Base-by-base conservation (phyloP, 2,888 invertebrate species). In the Hyposoter dolosus region DNA sequence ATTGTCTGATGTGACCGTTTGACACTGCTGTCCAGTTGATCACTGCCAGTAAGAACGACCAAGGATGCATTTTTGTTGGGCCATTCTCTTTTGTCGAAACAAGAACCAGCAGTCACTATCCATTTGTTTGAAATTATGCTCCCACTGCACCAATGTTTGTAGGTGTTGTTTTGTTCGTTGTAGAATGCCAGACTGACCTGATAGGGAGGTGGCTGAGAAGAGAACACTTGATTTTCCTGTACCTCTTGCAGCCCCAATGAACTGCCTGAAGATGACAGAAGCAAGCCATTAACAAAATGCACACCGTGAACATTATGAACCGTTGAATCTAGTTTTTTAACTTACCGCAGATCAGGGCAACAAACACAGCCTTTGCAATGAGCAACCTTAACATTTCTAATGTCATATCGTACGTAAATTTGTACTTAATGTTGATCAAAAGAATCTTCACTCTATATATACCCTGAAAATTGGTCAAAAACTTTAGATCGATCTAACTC, bases 351-450 rank as follows among this genome's bases (percentile, higher is more conserved):
- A 28, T 53, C 32, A 35, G 12, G 12, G 71, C 71, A 23, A 32
- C 15, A 9, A 72, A 35, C 35, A 53, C 7, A n/a, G 6, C n/a
- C 0, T n/a, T 50, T 19, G 50, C 28, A n/a, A 53, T 12, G 32
- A 72, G 4, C n/a, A 72, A 53, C 35, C 45, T 72, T 1, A 35
- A 72, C 71, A 72, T 72, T 72, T 53, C n/a, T 28, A 53, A 53
- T 50, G 32, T 10, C 53, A 15, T 32, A 35, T 72, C 53, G n/a
- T n/a, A 32, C 32, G n/a, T 35, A 19, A 53, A 28, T 12, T 10
- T 28, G 10, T 0, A 72, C 50, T n/a, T 17, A 35, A 35, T 72
- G 71, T 35, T 9, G 19, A 23, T 43, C 3, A 9, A 0, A n/a
- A 17, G 10, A n/a, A n/a, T 35, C 17, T 50, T 12, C 17, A 0